Evolutionary conservation across 2,797 vertebrate species (phyloP).

Genomic region (Diceros bicornis): DNA sequence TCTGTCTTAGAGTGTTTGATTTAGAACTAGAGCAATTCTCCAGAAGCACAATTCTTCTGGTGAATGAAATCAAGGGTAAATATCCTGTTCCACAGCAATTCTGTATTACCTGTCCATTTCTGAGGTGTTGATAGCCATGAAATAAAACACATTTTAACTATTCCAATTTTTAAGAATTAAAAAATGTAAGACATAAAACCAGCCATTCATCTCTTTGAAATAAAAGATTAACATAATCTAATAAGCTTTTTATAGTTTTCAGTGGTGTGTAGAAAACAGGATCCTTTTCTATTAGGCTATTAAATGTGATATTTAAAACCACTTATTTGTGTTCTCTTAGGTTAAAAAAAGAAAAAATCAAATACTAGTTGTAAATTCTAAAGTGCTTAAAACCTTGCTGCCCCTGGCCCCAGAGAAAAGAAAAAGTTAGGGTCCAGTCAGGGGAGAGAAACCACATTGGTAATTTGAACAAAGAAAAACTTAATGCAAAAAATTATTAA

Average conservation of each 20-base stretch:
- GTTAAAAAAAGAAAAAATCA: background rate
- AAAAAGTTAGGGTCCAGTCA: background rate
- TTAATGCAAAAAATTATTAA: slow-evolving; percentile 4
- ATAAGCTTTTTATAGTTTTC: background rate
- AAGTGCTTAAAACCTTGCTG: background rate
- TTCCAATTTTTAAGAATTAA: slow-evolving; percentile 40
- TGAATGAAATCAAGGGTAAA: background rate
- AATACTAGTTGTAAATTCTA: slow-evolving; percentile 58
- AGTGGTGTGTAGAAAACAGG: background rate
- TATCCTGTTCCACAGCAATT: background rate
- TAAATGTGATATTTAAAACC: slow-evolving; percentile 48
- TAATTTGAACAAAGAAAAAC: slow-evolving; percentile 35
- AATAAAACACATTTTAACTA: slow-evolving; percentile 4
- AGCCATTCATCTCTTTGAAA: slow-evolving; percentile 37
- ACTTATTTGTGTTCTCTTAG: background rate
- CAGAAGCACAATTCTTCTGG: background rate
- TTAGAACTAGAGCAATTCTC: slow-evolving; percentile 6
- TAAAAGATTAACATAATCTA: background rate
- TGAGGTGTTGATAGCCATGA: background rate
- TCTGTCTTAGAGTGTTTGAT: slow-evolving; percentile 2
- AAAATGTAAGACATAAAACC: background rate
- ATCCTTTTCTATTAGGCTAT: slow-evolving; percentile 33
- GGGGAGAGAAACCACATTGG: background rate
- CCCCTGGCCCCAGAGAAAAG: background rate
- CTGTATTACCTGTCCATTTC: background rate